Conservation (phyloP, 2,888 invertebrate genomes). For the Neocrepidodera transversa region DNA sequence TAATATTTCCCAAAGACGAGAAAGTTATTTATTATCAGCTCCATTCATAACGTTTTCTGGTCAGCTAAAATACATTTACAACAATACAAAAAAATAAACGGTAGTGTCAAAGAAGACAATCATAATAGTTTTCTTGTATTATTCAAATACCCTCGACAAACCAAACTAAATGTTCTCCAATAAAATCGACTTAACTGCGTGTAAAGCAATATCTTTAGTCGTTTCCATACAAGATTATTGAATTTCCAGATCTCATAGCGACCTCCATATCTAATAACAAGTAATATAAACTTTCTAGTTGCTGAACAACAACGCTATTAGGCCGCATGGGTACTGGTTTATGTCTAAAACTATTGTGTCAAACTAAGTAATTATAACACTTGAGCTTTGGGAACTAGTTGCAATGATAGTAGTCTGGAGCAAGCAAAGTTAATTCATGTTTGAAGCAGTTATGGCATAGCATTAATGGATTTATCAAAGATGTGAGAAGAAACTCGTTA, state of each 20-base stretch:
- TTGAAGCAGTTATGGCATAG: neutral
- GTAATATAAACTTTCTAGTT: conserved; percentile 11
- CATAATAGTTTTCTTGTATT: too few relatives aligned
- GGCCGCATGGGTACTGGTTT: conserved; percentile 2
- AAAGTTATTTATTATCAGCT: neutral
- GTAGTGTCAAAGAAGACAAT: too few relatives aligned
- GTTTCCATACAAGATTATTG: conserved; percentile 1
- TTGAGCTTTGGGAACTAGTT: conserved; percentile 23
- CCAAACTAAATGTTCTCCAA: neutral
- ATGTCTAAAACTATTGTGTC: conserved; percentile 22
- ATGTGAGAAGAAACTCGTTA: neutral
- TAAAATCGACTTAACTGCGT: neutral
- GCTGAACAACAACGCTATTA: conserved; percentile 7
- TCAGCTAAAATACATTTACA: neutral
- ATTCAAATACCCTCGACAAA: too few relatives aligned
- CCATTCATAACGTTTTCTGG: neutral
- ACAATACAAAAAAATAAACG: too few relatives aligned
- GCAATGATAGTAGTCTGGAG: conserved; percentile 15
- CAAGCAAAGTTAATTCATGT: conserved; percentile 24
- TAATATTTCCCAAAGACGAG: conserved; percentile 7
- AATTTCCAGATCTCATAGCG: conserved; percentile 6
- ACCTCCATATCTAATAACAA: conserved; percentile 11
- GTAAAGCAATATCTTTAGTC: neutral
- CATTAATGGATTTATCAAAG: neutral
- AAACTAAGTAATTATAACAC: conserved; percentile 31